Evolutionary conservation across 2,113 vertebrate species (phyloP).

Genomic region (Cathartes aura): DNA sequence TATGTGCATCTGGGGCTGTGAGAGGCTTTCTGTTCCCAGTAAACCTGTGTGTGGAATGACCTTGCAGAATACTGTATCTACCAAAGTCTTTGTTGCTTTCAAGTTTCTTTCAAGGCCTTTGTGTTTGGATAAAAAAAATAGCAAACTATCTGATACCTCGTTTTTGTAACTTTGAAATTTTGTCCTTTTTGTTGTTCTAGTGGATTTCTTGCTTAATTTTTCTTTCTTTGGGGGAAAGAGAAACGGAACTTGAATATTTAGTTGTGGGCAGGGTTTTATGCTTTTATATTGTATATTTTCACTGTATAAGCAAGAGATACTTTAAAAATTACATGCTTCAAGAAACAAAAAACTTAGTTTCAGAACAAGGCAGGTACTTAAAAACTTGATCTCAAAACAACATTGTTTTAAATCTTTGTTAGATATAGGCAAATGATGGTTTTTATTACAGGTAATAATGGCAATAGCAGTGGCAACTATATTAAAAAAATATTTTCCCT

Average conservation of each 20-base stretch:
- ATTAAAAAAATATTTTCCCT: not conserved
- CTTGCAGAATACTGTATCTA: not conserved
- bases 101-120: not conserved
- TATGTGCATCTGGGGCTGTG: not conserved
- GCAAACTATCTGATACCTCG: not conserved
- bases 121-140: not conserved
- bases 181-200: not conserved
- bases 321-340: not conserved
- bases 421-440: not conserved
- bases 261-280: not conserved
- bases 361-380: not conserved
- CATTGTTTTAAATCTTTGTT: not conserved
- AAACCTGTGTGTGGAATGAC: conserved; percentile 11
- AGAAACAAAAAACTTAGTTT: not conserved
- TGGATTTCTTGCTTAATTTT: not conserved
- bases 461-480: not conserved
- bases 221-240: not conserved
- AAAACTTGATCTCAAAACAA: not conserved
- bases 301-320: not conserved
- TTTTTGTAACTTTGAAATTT: not conserved
- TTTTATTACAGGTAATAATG: not conserved
- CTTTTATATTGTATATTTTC: not conserved
- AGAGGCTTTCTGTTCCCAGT: conserved; percentile 4
- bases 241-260: not conserved
- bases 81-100: not conserved